These are phyloP conservation scores for Phataginus tricuspis DNA, from an alignment of 2,797 vertebrate genomes.

Conservation along the genomic window DNA sequence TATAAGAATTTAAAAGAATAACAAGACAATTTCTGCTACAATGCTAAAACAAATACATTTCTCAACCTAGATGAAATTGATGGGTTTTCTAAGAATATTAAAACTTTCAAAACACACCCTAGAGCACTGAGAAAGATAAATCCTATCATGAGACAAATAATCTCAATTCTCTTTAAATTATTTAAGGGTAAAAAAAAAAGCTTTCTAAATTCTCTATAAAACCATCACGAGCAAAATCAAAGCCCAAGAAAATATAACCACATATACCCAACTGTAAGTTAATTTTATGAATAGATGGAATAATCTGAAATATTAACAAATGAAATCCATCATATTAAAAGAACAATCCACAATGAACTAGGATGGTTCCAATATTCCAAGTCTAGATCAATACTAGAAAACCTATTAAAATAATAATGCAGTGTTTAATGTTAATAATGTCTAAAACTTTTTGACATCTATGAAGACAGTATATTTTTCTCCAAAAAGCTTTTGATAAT, in stretches of 20 bases:
- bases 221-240: not conserved
- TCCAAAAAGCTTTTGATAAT: not conserved
- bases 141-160: not conserved
- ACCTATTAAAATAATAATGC: not conserved
- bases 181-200: not conserved
- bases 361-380: not conserved
- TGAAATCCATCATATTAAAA: not conserved
- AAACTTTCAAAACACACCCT: constrained; percentile 26
- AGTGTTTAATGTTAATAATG: not conserved
- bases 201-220: not conserved
- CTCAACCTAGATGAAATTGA: not conserved
- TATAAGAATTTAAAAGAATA: not conserved
- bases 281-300: constrained; percentile 10
- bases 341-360: not conserved
- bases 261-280: not conserved
- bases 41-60: not conserved
- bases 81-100: constrained; percentile 32
- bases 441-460: not conserved
- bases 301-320: constrained; percentile 36
- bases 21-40: not conserved
- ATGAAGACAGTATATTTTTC: not conserved
- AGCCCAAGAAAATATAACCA: not conserved
- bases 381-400: not conserved
- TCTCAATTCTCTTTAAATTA: constrained; percentile 29
- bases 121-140: constrained; percentile 8